Percentiles rank a stretch among this genome's conserved stretches.
Evolutionary conservation across 2,113 vertebrate species (phyloP).

Genomic region (Thalassoma bifasciatum): DNA sequence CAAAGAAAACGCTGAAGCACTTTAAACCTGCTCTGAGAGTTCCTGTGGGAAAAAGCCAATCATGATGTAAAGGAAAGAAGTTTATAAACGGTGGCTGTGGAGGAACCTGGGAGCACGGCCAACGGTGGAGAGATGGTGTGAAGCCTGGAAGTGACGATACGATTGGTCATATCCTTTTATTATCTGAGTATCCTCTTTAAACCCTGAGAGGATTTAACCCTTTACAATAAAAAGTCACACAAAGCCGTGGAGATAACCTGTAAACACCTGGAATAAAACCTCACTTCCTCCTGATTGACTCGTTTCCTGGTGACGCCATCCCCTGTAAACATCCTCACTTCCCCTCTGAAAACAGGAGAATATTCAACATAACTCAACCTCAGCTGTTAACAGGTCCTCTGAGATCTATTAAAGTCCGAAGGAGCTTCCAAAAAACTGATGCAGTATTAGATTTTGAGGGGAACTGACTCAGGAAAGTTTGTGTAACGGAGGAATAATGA

Average conservation of each 20-base stretch:
- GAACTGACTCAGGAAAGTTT: conserved; percentile 20
- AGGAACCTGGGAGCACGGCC: not conserved
- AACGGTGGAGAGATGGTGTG: conserved; percentile 16
- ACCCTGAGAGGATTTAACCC: conserved; percentile 16
- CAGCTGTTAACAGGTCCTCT: conserved; percentile 30
- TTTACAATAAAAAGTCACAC: conserved; percentile 26
- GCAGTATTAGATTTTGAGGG: conserved; percentile 1
- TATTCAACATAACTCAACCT: conserved; percentile 6
- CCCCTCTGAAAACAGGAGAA: conserved; percentile 18
- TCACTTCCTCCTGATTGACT: conserved; percentile 60
- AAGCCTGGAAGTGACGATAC: conserved; percentile 35
- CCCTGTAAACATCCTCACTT: conserved; percentile 61
- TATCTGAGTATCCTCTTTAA: conserved; percentile 46
- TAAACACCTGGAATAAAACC: conserved; percentile 45
- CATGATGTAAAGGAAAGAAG: conserved; percentile 2
- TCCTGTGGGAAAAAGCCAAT: not conserved
- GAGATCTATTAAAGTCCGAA: conserved; percentile 31
- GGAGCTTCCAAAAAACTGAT: conserved; percentile 7
- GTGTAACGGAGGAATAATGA: conserved; percentile 25
- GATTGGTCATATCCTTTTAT: conserved; percentile 56
- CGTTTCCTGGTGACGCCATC: conserved; percentile 65
- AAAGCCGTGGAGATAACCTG: conserved; percentile 1
- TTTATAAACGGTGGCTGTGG: conserved; percentile 19
- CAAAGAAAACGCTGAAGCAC: conserved; percentile 6
- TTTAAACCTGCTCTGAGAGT: not conserved